phyloP scores from a whole-genome alignment of 2,113 vertebrate genomes.

The Ochotona princeps region DNA sequence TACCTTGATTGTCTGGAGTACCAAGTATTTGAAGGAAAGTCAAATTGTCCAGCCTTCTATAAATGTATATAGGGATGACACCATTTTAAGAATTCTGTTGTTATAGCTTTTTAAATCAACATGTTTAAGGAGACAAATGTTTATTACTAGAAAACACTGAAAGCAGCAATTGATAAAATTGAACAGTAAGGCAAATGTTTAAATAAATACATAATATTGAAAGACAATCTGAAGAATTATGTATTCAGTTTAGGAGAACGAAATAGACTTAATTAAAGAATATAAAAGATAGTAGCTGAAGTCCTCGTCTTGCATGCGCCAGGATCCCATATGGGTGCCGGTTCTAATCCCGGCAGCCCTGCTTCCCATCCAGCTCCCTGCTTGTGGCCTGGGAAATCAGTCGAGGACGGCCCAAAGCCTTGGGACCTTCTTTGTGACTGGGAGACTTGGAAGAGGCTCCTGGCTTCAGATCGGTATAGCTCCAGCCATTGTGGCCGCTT shows the following conservation, averaged over 20 bases:
- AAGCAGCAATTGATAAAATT: constrained; percentile 3
- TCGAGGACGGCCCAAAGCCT: too few species aligned
- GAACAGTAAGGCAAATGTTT: background rate
- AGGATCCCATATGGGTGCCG: too few species aligned
- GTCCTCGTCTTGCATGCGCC: too few species aligned
- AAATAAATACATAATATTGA: background rate
- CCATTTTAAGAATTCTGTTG: background rate
- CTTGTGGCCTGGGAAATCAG: too few species aligned
- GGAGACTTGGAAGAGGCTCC: too few species aligned
- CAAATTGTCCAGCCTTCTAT: background rate
- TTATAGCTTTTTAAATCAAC: background rate
- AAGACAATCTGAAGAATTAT: background rate
- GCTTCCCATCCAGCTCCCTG: too few species aligned
- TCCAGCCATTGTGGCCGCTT: too few species aligned
- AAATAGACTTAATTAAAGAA: background rate
- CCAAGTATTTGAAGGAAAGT: background rate
- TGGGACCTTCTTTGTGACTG: too few species aligned
- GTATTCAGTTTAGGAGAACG: background rate
- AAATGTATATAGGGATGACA: background rate
- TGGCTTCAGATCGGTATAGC: too few species aligned
- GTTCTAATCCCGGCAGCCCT: too few species aligned
- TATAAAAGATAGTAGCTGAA: background rate
- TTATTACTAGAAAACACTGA: background rate
- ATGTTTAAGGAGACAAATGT: background rate
- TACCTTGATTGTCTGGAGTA: background rate